These are phyloP conservation scores for Drosophila yakuba DNA, from an alignment of 1,140 invertebrate species.

Conservation along the genomic window DNA sequence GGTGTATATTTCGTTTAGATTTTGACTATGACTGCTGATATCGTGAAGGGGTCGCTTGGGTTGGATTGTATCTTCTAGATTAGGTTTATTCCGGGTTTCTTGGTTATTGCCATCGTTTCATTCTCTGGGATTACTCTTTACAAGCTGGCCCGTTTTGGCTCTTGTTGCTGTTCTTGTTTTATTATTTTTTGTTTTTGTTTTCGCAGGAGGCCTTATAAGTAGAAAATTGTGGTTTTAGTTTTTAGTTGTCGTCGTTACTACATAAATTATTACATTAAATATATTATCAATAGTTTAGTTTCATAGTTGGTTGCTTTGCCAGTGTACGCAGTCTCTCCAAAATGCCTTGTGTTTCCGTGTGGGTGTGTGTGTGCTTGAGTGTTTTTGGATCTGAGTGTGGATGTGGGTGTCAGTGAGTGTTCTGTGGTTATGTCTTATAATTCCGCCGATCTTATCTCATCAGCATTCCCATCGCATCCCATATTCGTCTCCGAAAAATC, in stretches of 20 bases:
- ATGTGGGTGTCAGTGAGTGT: slow-evolving; percentile 41
- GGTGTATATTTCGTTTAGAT: slow-evolving; percentile 35
- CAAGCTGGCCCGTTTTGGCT: slow-evolving; percentile 41
- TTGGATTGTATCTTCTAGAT: slow-evolving; percentile 38
- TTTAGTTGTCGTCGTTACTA: slow-evolving; percentile 77
- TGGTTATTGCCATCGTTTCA: slow-evolving; percentile 41
- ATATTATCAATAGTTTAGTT: slow-evolving; percentile 78
- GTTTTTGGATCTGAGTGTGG: slow-evolving; percentile 9
- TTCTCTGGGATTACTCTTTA: slow-evolving; percentile 35
- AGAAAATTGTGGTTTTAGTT: slow-evolving; percentile 58
- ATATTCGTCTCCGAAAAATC: slow-evolving; percentile 32
- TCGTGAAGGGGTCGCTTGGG: slow-evolving; percentile 30
- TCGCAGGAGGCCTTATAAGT: slow-evolving; percentile 60
- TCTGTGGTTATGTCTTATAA: slow-evolving; percentile 22
- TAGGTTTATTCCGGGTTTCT: slow-evolving; percentile 49
- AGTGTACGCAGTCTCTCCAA: slow-evolving; percentile 75
- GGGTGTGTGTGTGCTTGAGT: slow-evolving; percentile 23
- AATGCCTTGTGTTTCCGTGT: slow-evolving; percentile 62
- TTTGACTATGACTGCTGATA: slow-evolving; percentile 41
- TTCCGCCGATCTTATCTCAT: slow-evolving; percentile 38
- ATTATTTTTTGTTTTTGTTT: slow-evolving; percentile 4
- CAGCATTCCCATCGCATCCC: slow-evolving; percentile 1
- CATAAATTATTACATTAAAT: slow-evolving; percentile 81
- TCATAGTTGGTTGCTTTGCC: slow-evolving; percentile 77
- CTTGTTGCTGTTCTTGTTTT: slow-evolving; percentile 32